Evolutionary conservation across 1,140 invertebrate genomes (phyloP), one percentile per base, ranked within the genome.

Genomic region (Bombus waltoni): DNA sequence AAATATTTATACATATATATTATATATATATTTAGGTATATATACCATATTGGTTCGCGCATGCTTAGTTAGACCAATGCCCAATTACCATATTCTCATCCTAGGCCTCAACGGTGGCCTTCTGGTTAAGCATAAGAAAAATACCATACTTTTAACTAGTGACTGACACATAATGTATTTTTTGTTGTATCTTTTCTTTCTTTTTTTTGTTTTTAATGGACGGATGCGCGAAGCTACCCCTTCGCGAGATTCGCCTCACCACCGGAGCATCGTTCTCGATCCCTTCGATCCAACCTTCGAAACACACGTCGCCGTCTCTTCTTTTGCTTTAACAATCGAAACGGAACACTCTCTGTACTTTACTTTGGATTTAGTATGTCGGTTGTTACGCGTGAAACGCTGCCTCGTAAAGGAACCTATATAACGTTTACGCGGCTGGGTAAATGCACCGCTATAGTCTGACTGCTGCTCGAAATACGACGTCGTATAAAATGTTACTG

Each of bases 51-150:
- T 38, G 72, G 72, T 87, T 88, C 88, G 86, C 88, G 87, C 86
- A 94, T 94, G 93, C 93, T 93, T 90, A 90, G 85, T 92, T 91
- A 92, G 77, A 94, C 89, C 92, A 93, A 89, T 93, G 86, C 38
- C 91, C 93, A 96, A 96, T 98, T 98, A 98, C 98, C 98, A 98
- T 97, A 98, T 97, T 96, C 97, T 97, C 95, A 98, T 98, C 97
- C 97, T 97, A 96, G 98, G 97, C 96, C 97, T 97, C 94, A 97
- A 96, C 95, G 97, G 97, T 94, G 97, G 97, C 97, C 97, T 97
- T 96, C 97, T 97, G 94, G 93, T 94, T 92, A 94, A 95, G 94
- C 94, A 95, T 93, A 94, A 95, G 93, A 95, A 94, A 94, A 94
- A 95, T 93, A 95, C 88, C 91, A 93, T 91, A 86, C 79, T 93